Base-by-base conservation (phyloP, 2,888 invertebrate species). In the Crioceris asparagi region DNA sequence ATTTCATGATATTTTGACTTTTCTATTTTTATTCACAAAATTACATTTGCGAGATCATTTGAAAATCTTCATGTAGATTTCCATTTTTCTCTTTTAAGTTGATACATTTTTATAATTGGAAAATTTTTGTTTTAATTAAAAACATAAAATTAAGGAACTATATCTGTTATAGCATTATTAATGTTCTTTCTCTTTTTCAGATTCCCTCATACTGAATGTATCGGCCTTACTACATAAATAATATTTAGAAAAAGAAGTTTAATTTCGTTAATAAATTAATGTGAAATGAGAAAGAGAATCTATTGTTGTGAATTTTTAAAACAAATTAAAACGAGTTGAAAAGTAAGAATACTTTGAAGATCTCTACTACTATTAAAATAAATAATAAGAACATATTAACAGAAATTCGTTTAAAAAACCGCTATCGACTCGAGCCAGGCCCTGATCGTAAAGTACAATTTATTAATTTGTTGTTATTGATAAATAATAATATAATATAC, bases 401-500 rank as follows among this genome's bases (percentile, higher is more conserved):
- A 40, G 31, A 30, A 38, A 35, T 33, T 44, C 39, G 47, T 57
- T 59, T 52, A 51, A 55, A 54, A 57, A 58, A 59, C 59, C 54
- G 60, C 62, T 56, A 54, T 52, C 46, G 48, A 42, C 46, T 48
- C 45, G 53, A 62, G 57, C 64, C 63, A 61, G 61, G 58, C 64
- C 65, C 65, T 65, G 65, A 64, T 64, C 63, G 62, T 54, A 64
- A 60, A 65, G 65, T 65, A 65, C 65, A 65, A 65, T 62, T 59
- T 54, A 44, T 60, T 56, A 56, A 60, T 62, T 62, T 60, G 62
- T 62, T 59, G 60, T 61, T 56, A 54, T 60, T 58, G 31, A 35
- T 30, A 34, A n/a, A n/a, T n/a, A n/a, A n/a, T n/a, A n/a, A n/a
- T n/a, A n/a, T n/a, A n/a, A n/a, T n/a, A n/a, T n/a, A n/a, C n/a